Base-by-base conservation (phyloP, 2,797 vertebrate genomes). In the Peromyscus nudipes region DNA sequence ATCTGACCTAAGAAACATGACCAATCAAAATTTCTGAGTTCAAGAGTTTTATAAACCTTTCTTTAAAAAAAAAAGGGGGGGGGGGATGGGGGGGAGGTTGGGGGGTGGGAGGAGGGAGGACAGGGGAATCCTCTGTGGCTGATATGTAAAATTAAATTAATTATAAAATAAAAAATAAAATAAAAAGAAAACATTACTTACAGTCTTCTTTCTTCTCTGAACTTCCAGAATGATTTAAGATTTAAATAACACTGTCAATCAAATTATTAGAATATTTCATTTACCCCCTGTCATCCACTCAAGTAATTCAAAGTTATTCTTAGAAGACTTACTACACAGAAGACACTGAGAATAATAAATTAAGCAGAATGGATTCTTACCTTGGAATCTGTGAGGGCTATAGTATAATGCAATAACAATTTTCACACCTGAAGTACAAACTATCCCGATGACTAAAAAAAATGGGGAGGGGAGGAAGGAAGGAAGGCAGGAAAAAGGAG, bases 11-110 rank as follows among this genome's bases (percentile, higher is more conserved):
- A 67, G 43, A 92, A 79, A 82, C 25, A 85, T 86, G 3, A 80
- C 69, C 6, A 73, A 52, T 79, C 77, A 86, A 52, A 92, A 65
- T 79, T 92, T 89, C 86, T 93, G 16, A 94, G 21, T 89, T 90
- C 31, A 84, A 91, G 77, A 69, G 34, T 81, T 96, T 93, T 86
- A 62, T 79, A 60, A 75, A n/a, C 89, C 34, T 46, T 4, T 79
- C 46, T 65, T 89, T 1, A 75, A 49, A 83, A 91, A 76, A 60
- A 49, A 12, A 49, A 49, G 2, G 10, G 11, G 49, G 49, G 49
- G 11, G 49, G 0, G 49, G 49, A 10, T 49, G 49, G 11, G 11
- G 1, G 12, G 12, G 13, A 49, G 11, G 12, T 49, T 49, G 11
- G 49, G 11, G 11, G 49, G 49, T 49, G 49, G 49, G 49, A 49